Evolutionary conservation across 2,888 invertebrate genomes (phyloP), one percentile per base, ranked within the genome.

Genomic region (Lithophane ornitopus): DNA sequence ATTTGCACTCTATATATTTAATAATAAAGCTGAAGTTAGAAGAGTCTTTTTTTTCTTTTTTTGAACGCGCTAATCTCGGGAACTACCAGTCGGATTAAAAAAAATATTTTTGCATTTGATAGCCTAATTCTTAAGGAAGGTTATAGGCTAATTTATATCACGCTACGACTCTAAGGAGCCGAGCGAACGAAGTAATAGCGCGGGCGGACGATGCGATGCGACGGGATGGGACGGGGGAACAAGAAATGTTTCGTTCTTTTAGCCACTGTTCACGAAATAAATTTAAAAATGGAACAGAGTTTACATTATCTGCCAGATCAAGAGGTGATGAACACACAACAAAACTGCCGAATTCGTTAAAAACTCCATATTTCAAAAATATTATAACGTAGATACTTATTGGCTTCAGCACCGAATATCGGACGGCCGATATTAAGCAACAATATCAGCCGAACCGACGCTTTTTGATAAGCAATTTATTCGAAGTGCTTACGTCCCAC

Each of bases 401-500:
- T 75, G 62, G 44, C 41, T 70, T 49, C 67, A 44, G 22, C 16
- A 14, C 46, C 52, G 22, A 77, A 78, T 70, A 81, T 71, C 84
- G 69, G 52, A 28, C 49, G 1, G 34, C 61, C 68, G 49, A 70
- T 70, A 73, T 74, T 59, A 59, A 67, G 52, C 62, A 73, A 74
- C 72, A 74, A 72, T 72, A 76, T 69, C 58, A 49, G 72, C 52
- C 41, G 44, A 70, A 61, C 70, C 74, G 56, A 69, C 68, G 84
- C 44, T 71, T 86, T 86, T 66, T 84, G 70, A 78, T 86, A 76
- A 86, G 69, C 79, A 86, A 86, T 84, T 86, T 83, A 76, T 84
- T 69, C 69, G 71, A 83, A 77, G 70, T 82, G 70, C 81, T 69
- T 66, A 68, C 70, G 9, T 62, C 14, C 56, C 75, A 65, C 65